Base-by-base conservation (phyloP, 2,797 vertebrate genomes). In the Apogon talboti region DNA sequence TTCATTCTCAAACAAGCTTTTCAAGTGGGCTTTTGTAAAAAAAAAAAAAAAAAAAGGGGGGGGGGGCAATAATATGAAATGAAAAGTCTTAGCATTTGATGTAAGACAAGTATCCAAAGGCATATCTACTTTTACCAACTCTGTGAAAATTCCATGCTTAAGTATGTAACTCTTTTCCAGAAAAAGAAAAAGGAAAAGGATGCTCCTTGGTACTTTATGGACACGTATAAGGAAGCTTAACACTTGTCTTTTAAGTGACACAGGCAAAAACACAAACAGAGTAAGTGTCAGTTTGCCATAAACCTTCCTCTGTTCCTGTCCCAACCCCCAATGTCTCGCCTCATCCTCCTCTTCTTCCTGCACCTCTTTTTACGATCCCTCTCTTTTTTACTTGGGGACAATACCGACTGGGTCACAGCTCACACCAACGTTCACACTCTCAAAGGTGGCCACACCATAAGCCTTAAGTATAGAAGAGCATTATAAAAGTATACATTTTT, bases 341-440 rank as follows among this genome's bases (percentile, higher is more conserved):
- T 82, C 73, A 78, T 90, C 88, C 73, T 42, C 69, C 71, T 78
- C 87, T 73, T 86, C 87, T 81, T 87, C 86, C 89, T 91, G 87
- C 81, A 83, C 87, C 85, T 87, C 78, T 83, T 84, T 93, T 92
- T 89, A 91, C 78, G 78, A 88, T 74, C 81, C 74, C 71, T 79
- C 82, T 64, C 74, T 79, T 81, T 87, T 87, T 76, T 88, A 82
- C 78, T 71, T 12, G 38, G 64, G 88, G 81, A 92, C 90, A 92
- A 93, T 89, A 66, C 82, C 73, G 67, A 42, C 65, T 38, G 59
- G 15, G 71, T 88, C 72, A 78, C 86, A 60, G 72, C 69, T 83
- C 83, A 77, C 76, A 85, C 66, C 63, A 58, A 48, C 72, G 54
- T 70, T 76, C 74, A 75, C 53, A 68, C 74, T 70, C 69, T 67